Evolutionary conservation across 2,113 vertebrate species (phyloP), one percentile per base, ranked within the genome.

Genomic region (Cyanistes caeruleus): DNA sequence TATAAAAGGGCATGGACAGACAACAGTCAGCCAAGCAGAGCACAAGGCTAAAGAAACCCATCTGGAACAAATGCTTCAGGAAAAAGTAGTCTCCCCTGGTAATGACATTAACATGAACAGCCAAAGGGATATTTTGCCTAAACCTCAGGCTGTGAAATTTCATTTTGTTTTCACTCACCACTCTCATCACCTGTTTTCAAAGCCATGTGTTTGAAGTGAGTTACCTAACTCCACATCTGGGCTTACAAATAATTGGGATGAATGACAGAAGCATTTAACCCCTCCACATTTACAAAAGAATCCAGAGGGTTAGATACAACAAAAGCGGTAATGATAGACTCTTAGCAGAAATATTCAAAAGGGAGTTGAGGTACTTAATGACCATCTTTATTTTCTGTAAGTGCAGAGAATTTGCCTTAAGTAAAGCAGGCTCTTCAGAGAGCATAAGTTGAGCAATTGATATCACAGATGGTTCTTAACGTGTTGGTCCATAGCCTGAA

Each of bases 391-490:
- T 90, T 78, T 86, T 84, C 72, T 60, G 2, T 21, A 74, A 81
- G 56, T 16, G 20, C n/a, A 55, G 56, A 96, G 24, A 22, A 59
- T 67, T 80, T 0, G 9, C 60, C 41, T 65, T 64, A 70, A 95
- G 68, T 80, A 86, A 88, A 88, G n/a, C 63, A 83, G 39, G 43
- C 63, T 91, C 63, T 83, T 88, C 3, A 2, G 35, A 75, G 90
- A 94, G 85, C 93, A 68, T 35, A 80, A 96, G 72, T 75, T 91
- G 95, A 96, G 95, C 95, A 94, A 74, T 2, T 81, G 93, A 46
- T 91, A 95, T 14, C 93, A 95, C 94, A 96, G 95, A 96, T 93
- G 93, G 95, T 91, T 96, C 94, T 91, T 86, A 96, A 74, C 84
- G 91, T 93, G 87, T 93, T 96, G 85, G 92, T 93, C 90, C 95